phyloP scores from a whole-genome alignment of 2,113 vertebrate species.

The Saccopteryx bilineata region DNA sequence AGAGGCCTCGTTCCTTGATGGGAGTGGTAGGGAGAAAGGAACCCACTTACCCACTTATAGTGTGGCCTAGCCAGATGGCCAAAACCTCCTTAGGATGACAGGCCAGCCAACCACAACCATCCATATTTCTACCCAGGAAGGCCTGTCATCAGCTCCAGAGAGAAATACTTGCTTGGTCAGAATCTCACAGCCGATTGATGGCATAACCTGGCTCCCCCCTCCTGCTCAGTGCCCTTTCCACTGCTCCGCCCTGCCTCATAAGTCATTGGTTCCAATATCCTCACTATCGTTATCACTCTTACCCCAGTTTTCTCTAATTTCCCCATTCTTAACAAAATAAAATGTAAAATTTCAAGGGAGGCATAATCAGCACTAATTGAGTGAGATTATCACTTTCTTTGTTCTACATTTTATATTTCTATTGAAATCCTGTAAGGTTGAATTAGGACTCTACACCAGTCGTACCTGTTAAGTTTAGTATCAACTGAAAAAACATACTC shows the following conservation, averaged over 20 bases:
- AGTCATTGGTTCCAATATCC: neutral
- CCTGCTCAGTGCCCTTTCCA: neutral
- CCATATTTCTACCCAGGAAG: neutral
- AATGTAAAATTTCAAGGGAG: neutral
- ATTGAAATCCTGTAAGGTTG: neutral
- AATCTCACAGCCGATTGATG: neutral
- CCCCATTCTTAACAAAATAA: slow-evolving; percentile 45
- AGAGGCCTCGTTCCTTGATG: neutral
- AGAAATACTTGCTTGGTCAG: neutral
- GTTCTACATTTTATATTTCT: neutral
- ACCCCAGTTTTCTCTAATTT: neutral
- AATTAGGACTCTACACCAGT: neutral
- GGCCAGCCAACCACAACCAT: neutral
- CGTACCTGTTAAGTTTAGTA: neutral
- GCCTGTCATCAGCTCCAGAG: neutral
- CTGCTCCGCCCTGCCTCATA: neutral
- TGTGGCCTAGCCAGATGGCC: neutral
- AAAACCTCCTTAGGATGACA: neutral
- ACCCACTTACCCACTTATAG: neutral
- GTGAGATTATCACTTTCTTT: neutral
- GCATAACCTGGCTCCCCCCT: neutral
- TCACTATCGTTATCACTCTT: neutral
- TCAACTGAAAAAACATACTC: neutral
- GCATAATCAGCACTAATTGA: neutral
- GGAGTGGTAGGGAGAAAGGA: neutral